Base-by-base conservation (phyloP, 2,888 invertebrate genomes). In the Drosophila monieri region DNA sequence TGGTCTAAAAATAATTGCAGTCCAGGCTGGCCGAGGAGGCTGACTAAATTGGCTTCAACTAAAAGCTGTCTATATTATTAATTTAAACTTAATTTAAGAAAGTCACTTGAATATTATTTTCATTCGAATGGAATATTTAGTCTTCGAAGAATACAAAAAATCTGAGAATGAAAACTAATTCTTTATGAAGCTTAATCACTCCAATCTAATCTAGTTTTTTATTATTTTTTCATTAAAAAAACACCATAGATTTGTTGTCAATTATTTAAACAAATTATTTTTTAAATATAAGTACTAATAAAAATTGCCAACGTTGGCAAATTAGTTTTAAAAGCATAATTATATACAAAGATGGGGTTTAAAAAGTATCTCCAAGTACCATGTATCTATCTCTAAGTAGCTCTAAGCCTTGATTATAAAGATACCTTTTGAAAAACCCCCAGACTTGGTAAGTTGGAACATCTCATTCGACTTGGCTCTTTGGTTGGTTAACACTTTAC, bases 1-100 rank as follows among this genome's bases (percentile, higher is more conserved):
- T 43, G 61, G 73, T 64, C 84, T 80, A 72, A 74, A 80, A 80
- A 80, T 80, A 80, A 65, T 60, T 53, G 30, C 51, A 21, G 18
- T 25, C 18, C 15, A 46, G 39, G 32, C 51, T 46, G 46, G 39
- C 43, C 32, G 48, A 8, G n/a, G 3, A 23, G 9, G 14, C 14
- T n/a, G 39, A 10, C 21, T n/a, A 35, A 23, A 18, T 56, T 56
- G 37, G 46, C 15, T 48, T 53, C 44, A 27, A 21, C 35, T 35
- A 12, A 62, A 35, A 43, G 47, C 21, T 5, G 12, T 3, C 43
- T 43, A 30, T 18, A 18, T 18, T 18, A 1, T 10, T 41, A 9
- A 23, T 0, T 23, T 23, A 23, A 23, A 23, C 5, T 23, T 23
- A 23, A 3, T 3, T 4, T 4, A 4, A 21, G 2, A 3, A 23